Base-by-base conservation (phyloP, 1,140 invertebrate species). In the Calephelis virginiensis region DNA sequence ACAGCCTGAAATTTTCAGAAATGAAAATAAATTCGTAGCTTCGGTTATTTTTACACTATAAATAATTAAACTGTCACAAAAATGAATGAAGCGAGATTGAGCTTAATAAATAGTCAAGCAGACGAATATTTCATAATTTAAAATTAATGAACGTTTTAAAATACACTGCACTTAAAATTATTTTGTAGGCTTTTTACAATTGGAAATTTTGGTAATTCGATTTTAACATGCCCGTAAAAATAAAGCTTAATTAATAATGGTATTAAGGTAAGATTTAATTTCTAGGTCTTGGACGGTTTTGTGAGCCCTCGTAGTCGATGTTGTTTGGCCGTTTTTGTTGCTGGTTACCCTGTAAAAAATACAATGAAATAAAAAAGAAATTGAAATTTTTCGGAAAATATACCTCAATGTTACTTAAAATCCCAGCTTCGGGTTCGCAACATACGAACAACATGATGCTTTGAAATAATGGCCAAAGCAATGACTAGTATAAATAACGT, bases 231-330 rank as follows among this genome's bases (percentile, higher is more conserved):
- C 64, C 70, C 64, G 53, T 70, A 43, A 64, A 64, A 67, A 71
- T 64, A 68, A 13, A 66, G 8, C 53, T 66, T 63, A 40, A 53
- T 63, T 56, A 38, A 66, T 56, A 64, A 10, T 5, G 2, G 47
- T 14, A 66, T 64, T 28, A 28, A 47, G 0, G 46, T 28, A 28
- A 28, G 46, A 43, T 37, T 66, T 72, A 72, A 66, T 72, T 72
- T 73, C 78, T 80, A 48, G 65, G 66, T 63, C 76, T 71, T 40
- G 70, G 70, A 67, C 80, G 76, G 17, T 72, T 71, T 59, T 75
- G 77, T 13, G 70, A 69, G n/a, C 78, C 78, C 61, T 76, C 75
- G 56, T 75, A 79, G 8, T 82, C 76, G 28, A 72, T 72, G 50
- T 69, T 69, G 47, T 38, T 45, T 46, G 80, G 73, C 63, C 77